A percentile compares a stretch with the other conserved stretches of the same genome.
These are phyloP conservation scores for Pangasius macronema DNA, from an alignment of 2,797 vertebrate genomes.

Conservation along the genomic window DNA sequence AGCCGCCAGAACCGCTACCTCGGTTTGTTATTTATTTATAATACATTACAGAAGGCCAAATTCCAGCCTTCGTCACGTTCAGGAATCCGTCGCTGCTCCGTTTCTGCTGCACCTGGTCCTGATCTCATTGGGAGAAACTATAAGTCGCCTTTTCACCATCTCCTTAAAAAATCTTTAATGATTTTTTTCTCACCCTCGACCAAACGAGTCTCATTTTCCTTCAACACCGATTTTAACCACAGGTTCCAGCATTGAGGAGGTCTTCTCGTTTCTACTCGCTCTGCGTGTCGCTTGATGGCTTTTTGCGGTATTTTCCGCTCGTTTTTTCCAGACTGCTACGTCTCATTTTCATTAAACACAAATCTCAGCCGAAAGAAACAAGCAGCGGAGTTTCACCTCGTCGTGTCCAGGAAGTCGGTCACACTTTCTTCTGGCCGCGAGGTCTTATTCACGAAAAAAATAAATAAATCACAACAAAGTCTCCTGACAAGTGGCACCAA, in stretches of 20 bases:
- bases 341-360: background rate
- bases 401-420: background rate
- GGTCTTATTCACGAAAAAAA: background rate
- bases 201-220: background rate
- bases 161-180: conserved; percentile 26
- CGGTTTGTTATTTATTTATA: conserved; percentile 35
- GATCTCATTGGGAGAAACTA: conserved; percentile 49
- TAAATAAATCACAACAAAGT: background rate
- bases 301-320: background rate
- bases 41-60: conserved; percentile 28
- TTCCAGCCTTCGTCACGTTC: conserved; percentile 33
- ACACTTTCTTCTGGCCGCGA: background rate
- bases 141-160: conserved; percentile 30
- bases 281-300: background rate
- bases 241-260: background rate
- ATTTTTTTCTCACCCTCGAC: background rate
- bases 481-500: no score
- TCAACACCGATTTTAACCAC: background rate
- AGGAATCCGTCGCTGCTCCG: conserved; percentile 2
- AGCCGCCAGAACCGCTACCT: conserved; percentile 30
- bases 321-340: background rate
- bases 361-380: background rate
- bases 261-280: background rate
- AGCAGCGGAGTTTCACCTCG: background rate
- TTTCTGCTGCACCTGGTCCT: conserved; percentile 32